A percentile compares a stretch with the other conserved stretches of the same genome.
These are phyloP conservation scores for Hippocampus guttulatus DNA, from an alignment of 2,113 vertebrate species.

Conservation along the genomic window DNA sequence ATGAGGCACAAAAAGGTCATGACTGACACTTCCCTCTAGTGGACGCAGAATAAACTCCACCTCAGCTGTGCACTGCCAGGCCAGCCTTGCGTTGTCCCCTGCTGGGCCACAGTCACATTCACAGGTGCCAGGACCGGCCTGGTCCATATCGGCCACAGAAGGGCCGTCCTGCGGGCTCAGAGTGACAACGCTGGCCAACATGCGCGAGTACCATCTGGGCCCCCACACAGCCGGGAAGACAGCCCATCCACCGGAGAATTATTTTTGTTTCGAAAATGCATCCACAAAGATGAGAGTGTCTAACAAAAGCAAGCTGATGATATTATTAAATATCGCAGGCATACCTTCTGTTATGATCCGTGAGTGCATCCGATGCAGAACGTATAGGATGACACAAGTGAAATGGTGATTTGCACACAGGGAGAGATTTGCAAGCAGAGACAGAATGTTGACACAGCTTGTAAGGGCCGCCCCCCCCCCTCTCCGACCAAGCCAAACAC, in stretches of 20 bases:
- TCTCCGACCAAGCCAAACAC: slow-evolving; percentile 52
- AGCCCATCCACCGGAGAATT: slow-evolving; percentile 32
- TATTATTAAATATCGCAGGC: not conserved
- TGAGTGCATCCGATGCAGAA: not conserved
- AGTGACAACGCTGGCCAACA: slow-evolving; percentile 63
- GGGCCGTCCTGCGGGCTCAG: slow-evolving; percentile 64
- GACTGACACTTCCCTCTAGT: slow-evolving; percentile 44
- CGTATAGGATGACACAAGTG: not conserved
- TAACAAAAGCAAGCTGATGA: not conserved
- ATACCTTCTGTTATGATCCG: not conserved
- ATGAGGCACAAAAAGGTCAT: not conserved
- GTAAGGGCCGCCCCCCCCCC: slow-evolving; percentile 43
- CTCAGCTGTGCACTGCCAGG: slow-evolving; percentile 56
- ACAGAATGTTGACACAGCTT: slow-evolving; percentile 67
- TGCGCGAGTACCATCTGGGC: slow-evolving; percentile 66
- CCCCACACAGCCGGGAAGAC: slow-evolving; percentile 59
- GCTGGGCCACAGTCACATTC: slow-evolving; percentile 60
- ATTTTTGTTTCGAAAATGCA: not conserved
- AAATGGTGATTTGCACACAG: slow-evolving; percentile 36
- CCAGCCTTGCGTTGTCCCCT: slow-evolving; percentile 56
- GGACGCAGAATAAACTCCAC: slow-evolving; percentile 31
- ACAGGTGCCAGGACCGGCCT: slow-evolving; percentile 66
- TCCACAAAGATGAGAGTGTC: slow-evolving; percentile 19
- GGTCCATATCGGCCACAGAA: slow-evolving; percentile 72
- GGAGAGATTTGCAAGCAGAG: slow-evolving; percentile 1